phyloP scores from a whole-genome alignment of 2,888 invertebrate species.

The Drosophila fulvimacula region DNA sequence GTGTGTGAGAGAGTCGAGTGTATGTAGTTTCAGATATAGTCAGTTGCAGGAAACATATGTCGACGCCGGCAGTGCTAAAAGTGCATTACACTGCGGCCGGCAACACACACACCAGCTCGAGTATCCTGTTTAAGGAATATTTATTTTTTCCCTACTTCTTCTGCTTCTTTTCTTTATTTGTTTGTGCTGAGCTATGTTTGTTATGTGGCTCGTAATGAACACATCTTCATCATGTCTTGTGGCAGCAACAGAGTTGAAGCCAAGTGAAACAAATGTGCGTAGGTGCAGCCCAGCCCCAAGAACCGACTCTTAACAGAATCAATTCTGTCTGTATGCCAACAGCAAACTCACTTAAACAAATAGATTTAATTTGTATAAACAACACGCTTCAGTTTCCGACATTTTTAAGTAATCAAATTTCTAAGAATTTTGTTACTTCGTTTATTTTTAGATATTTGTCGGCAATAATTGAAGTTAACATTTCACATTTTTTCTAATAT shows the following conservation, averaged over 20 bases:
- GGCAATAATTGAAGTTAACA: too few species aligned
- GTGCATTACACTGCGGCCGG: conserved; percentile 62
- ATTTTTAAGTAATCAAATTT: neutral
- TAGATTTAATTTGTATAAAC: neutral
- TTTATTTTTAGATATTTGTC: too few species aligned
- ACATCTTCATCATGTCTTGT: conserved; percentile 29
- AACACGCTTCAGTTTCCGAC: neutral
- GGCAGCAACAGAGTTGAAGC: conserved; percentile 10
- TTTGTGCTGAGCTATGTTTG: conserved; percentile 30
- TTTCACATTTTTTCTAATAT: too few species aligned
- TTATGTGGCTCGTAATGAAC: conserved; percentile 42
- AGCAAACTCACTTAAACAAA: conserved; percentile 3
- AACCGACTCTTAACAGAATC: conserved; percentile 1
- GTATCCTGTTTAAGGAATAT: conserved; percentile 40
- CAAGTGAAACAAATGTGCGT: conserved; percentile 6
- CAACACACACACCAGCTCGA: conserved; percentile 9
- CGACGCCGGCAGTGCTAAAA: conserved; percentile 61
- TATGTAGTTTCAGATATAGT: conserved; percentile 11
- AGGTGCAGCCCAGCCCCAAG: conserved; percentile 1
- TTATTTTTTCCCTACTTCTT: conserved; percentile 9
- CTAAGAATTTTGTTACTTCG: neutral
- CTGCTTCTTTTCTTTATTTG: neutral
- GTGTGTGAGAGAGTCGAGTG: conserved; percentile 3
- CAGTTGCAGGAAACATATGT: conserved; percentile 57
- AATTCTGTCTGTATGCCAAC: neutral